These are phyloP conservation scores for Sorex maritimensis DNA, from an alignment of 2,797 vertebrate genomes.

Conservation along the genomic window DNA sequence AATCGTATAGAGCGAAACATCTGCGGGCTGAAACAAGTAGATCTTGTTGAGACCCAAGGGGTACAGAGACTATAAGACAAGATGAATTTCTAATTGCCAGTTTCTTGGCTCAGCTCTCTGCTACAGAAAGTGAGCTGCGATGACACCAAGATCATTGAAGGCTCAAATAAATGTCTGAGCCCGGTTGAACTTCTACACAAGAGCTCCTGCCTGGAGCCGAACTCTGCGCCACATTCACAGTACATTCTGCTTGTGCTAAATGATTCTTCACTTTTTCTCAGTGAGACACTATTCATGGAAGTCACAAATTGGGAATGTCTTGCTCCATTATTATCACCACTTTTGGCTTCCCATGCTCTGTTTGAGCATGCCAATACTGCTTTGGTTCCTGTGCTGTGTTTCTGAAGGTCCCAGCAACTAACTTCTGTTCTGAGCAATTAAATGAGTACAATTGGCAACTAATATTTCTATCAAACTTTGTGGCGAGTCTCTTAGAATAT, in stretches of 20 bases:
- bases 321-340: not conserved
- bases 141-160: too few relatives aligned
- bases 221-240: too few relatives aligned
- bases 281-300: too few relatives aligned
- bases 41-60: fast-evolving
- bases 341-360: not conserved
- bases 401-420: not conserved
- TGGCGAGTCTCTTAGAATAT: too few relatives aligned
- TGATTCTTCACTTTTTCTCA: not conserved
- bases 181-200: too few relatives aligned
- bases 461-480: not conserved
- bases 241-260: too few relatives aligned
- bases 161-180: too few relatives aligned
- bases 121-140: too few relatives aligned
- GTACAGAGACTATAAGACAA: not conserved
- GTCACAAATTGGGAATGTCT: too few relatives aligned
- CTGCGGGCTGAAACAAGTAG: too few relatives aligned
- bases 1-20: not conserved
- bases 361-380: not conserved
- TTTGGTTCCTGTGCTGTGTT: fast-evolving
- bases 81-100: not conserved
- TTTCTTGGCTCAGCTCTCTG: not conserved
- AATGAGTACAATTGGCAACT: not conserved
- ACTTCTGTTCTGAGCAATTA: not conserved
- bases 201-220: too few relatives aligned